These are phyloP conservation scores for Gadus chalcogrammus DNA, from an alignment of 2,113 vertebrate species.

Conservation along the genomic window DNA sequence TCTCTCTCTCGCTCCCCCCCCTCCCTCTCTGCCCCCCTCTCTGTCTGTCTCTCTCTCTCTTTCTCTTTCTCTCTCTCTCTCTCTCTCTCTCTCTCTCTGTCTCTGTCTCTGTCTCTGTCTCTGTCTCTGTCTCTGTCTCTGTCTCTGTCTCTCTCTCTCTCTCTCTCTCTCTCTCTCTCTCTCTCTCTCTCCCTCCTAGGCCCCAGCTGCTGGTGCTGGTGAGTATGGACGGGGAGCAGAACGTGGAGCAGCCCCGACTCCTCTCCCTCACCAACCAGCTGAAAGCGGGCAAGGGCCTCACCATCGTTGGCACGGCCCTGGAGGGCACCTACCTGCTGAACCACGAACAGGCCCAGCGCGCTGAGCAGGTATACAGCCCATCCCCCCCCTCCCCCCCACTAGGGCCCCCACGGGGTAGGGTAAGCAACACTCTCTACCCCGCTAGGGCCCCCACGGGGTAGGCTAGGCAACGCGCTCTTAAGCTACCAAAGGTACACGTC, in stretches of 20 bases:
- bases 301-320: slow-evolving; percentile 92
- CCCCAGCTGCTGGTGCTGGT: slow-evolving; percentile 94
- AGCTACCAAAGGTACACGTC: too few species aligned
- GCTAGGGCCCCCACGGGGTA: too few species aligned
- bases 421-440: not conserved
- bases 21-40: too few species aligned
- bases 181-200: slow-evolving; percentile 55
- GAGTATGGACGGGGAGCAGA: slow-evolving; percentile 89
- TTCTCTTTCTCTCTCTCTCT: not conserved
- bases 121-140: too few species aligned
- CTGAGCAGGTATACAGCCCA: slow-evolving; percentile 81
- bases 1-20: too few species aligned
- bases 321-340: slow-evolving; percentile 92
- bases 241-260: slow-evolving; percentile 92
- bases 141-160: too few species aligned
- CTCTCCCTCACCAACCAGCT: slow-evolving; percentile 94
- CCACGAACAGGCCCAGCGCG: slow-evolving; percentile 81
- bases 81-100: not conserved
- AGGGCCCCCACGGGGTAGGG: too few species aligned
- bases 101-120: not conserved
- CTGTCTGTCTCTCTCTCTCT: too few species aligned
- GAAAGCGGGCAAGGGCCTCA: slow-evolving; percentile 97
- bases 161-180: too few species aligned
- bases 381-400: too few species aligned
- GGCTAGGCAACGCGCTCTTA: not conserved